A percentile compares a stretch with the other conserved stretches of the same genome.
Evolutionary conservation across 2,113 vertebrate genomes (phyloP).

Genomic region (Brienomyrus longianalis): DNA sequence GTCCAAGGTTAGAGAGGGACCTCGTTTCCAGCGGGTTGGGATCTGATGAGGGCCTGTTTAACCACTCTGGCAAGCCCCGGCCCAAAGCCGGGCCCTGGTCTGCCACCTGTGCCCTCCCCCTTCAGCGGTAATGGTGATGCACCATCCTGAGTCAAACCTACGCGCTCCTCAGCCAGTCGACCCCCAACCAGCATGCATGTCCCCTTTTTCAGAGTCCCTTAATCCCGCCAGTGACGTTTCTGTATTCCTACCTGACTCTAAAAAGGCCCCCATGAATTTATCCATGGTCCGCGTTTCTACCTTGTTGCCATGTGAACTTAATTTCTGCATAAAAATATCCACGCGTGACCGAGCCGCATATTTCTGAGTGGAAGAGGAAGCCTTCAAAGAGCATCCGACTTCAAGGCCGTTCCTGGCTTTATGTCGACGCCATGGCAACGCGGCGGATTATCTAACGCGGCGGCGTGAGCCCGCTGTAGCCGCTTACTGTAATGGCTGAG

Average conservation of each 20-base stretch:
- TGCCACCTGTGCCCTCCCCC: background rate
- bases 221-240: background rate
- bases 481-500: background rate
- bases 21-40: slow-evolving; percentile 12
- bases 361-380: background rate
- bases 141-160: background rate
- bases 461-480: slow-evolving; percentile 21
- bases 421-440: slow-evolving; percentile 33
- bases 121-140: background rate
- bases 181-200: background rate
- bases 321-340: background rate
- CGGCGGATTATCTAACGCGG: slow-evolving; percentile 30
- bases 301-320: background rate
- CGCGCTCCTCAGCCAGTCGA: background rate
- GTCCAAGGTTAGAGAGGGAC: slow-evolving; percentile 7
- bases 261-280: background rate
- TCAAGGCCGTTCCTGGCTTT: slow-evolving; percentile 32
- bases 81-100: background rate
- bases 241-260: background rate
- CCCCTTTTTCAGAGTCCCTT: background rate
- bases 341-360: background rate
- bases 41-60: slow-evolving; percentile 18
- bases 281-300: background rate
- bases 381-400: slow-evolving; percentile 22
- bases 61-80: background rate